Percentiles rank a stretch among this genome's conserved stretches.
These are phyloP conservation scores for Halyomorpha halys DNA, from an alignment of 1,140 invertebrate species.

Conservation along the genomic window DNA sequence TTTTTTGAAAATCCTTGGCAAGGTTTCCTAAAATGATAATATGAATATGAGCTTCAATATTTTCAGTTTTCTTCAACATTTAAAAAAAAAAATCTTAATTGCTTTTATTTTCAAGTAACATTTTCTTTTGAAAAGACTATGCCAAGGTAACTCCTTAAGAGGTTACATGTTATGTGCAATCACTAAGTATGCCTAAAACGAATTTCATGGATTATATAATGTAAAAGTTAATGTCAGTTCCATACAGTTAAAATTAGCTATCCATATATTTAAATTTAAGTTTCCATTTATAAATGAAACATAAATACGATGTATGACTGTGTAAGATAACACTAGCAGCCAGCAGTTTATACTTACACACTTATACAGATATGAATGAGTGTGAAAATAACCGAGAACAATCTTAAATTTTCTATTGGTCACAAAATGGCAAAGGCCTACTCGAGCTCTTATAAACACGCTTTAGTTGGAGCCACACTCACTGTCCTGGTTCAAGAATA, in stretches of 20 bases:
- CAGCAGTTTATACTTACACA: too few relatives aligned
- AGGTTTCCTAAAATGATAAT: too few relatives aligned
- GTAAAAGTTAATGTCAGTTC: not conserved
- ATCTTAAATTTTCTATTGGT: constrained; percentile 4
- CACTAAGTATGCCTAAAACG: not conserved
- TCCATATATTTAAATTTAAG: too few relatives aligned
- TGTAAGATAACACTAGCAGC: too few relatives aligned
- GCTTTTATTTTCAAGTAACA: too few relatives aligned
- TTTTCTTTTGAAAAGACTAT: not conserved
- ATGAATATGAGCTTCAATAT: too few relatives aligned
- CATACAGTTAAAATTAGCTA: constrained; percentile 6
- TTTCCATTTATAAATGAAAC: too few relatives aligned
- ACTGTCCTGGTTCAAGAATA: constrained; percentile 3
- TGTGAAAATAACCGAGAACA: not conserved
- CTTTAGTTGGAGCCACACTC: constrained; percentile 1
- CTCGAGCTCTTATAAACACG: constrained; percentile 4
- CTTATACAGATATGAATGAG: not conserved
- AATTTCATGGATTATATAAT: not conserved
- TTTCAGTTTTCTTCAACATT: too few relatives aligned
- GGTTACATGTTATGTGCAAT: not conserved
- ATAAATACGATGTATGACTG: too few relatives aligned
- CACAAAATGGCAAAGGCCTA: constrained; percentile 8
- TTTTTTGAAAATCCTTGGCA: too few relatives aligned
- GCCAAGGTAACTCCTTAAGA: not conserved
- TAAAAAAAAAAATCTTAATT: too few relatives aligned